Evolutionary conservation across 2,888 invertebrate genomes (phyloP).

Genomic region (Liodrosophila aerea): DNA sequence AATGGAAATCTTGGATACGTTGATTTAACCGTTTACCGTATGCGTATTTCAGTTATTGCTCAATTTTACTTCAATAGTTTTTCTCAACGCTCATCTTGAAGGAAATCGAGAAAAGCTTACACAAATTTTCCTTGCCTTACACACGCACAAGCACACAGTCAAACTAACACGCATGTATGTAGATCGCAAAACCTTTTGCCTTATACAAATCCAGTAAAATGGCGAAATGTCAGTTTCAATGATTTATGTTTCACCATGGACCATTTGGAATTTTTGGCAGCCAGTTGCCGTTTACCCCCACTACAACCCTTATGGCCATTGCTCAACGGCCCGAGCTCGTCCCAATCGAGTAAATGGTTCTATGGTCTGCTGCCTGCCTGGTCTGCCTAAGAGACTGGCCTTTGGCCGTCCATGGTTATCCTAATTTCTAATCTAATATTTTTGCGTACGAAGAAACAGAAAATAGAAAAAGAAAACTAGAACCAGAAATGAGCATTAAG

Average conservation of each 20-base stretch:
- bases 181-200: slow-evolving; percentile 28
- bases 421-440: slow-evolving; percentile 78
- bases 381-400: slow-evolving; percentile 17
- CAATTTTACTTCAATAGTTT: slow-evolving; percentile 26
- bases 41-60: slow-evolving; percentile 21
- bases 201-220: slow-evolving; percentile 69
- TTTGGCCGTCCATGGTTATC: slow-evolving; percentile 53
- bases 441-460: slow-evolving; percentile 52
- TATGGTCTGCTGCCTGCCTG: slow-evolving; percentile 63
- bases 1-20: slow-evolving; percentile 1
- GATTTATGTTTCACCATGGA: slow-evolving; percentile 79
- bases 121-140: slow-evolving; percentile 27
- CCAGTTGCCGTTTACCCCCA: slow-evolving; percentile 27
- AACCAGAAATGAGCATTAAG: slow-evolving; percentile 18
- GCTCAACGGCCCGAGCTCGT: slow-evolving; percentile 24
- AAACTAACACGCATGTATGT: not conserved
- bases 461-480: slow-evolving; percentile 13
- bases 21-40: slow-evolving; percentile 19
- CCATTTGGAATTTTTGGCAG: slow-evolving; percentile 72
- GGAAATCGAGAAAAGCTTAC: slow-evolving; percentile 34
- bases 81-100: slow-evolving; percentile 27
- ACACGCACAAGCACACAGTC: too few species aligned
- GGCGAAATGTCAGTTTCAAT: slow-evolving; percentile 80
- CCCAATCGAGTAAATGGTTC: slow-evolving; percentile 59
- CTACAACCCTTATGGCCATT: slow-evolving; percentile 7